Conservation (phyloP, 2,797 vertebrate species). For the Enteromius argenteus region DNA sequence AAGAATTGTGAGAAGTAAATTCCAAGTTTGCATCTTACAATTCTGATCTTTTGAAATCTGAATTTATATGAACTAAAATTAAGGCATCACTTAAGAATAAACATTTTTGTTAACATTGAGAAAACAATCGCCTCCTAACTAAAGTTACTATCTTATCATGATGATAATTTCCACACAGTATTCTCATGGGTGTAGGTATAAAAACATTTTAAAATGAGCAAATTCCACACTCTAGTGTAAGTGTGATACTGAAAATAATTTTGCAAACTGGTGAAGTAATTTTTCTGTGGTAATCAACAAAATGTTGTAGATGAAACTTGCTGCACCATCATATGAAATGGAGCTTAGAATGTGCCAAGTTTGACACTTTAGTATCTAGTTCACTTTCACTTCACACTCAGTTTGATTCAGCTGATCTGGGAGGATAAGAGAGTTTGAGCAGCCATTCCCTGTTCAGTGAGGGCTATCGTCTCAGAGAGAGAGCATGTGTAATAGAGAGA, state of each 20-base stretch:
- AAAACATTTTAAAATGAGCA: background rate
- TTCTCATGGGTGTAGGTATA: background rate
- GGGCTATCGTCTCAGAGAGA: background rate
- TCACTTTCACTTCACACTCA: conserved; percentile 14
- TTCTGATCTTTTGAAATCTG: too few relatives aligned
- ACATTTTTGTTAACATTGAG: background rate
- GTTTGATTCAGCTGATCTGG: background rate
- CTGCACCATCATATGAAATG: background rate
- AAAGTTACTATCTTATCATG: background rate
- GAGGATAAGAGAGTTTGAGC: conserved; percentile 18
- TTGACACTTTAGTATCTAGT: background rate
- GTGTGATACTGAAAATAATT: background rate
- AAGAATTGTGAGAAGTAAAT: background rate
- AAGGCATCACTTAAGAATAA: background rate
- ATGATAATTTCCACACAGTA: background rate
- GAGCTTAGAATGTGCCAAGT: background rate
- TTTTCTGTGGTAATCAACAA: background rate
- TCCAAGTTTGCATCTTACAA: too few relatives aligned
- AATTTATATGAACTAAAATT: too few relatives aligned
- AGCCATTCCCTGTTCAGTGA: background rate
- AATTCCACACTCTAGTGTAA: background rate
- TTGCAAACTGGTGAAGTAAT: background rate
- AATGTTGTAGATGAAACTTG: background rate
- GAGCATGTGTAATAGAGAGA: background rate
- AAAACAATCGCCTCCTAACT: background rate